Base-by-base conservation (phyloP, 2,113 vertebrate genomes). In the Chloebia gouldiae region DNA sequence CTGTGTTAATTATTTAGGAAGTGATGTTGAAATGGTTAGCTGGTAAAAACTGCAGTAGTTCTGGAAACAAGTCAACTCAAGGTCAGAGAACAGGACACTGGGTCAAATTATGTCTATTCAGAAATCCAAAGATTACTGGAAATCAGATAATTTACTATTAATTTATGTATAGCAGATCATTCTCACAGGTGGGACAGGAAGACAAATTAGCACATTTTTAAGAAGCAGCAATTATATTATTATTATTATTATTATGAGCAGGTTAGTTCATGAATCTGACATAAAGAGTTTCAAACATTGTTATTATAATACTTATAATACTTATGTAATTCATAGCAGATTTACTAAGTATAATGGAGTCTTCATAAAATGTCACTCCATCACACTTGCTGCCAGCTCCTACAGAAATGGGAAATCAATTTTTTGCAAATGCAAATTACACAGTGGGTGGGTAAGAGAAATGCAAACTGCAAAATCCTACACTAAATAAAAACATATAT, bases 401-500 rank as follows among this genome's bases (percentile, higher is more conserved):
- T 93, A 88, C 61, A 90, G 70, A 91, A 95, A 90, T 22, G 27
- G 59, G 51, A 87, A 93, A 94, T 66, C 2, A 44, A 37, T 68
- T 88, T 73, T 91, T 86, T 78, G 37, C 44, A 83, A 88, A 88
- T 70, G 75, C 77, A 92, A 91, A 92, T 96, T 76, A 84, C 44
- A 71, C 31, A 71, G 88, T 80, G 72, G 82, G 82, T 72, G 61
- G 84, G 69, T 87, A 81, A 87, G 31, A 83, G 60, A 96, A 93
- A 94, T 42, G 69, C 51, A 92, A 96, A 96, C 89, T 96, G 68
- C 61, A 96, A 94, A 93, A 79, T 79, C 51, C 49, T 76, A 92
- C 86, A 47, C 71, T 78, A 97, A 96, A 93, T 88, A 95, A 81
- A 95, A 97, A 80, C 77, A 92, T 75, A 90, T 10, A 90, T 78